Evolutionary conservation across 1,140 invertebrate genomes (phyloP), one percentile per base, ranked within the genome.

Genomic region (Zaprionus davidi): DNA sequence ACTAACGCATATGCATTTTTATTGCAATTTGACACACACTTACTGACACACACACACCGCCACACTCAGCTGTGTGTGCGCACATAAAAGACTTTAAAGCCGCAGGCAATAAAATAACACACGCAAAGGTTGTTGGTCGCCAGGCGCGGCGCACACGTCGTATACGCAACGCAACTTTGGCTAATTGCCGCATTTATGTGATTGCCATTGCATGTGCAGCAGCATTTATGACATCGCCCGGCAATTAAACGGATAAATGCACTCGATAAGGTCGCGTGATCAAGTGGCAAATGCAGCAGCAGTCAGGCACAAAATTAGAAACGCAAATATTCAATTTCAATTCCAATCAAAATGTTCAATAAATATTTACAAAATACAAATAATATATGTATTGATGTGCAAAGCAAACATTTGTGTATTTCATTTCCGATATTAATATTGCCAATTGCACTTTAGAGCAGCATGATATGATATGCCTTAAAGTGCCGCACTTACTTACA

Each of bases 111-210:
- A 55, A 71, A 65, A 71, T 53, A 56, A 46, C 49, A 38, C 74
- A 57, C 62, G 56, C 56, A 60, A 73, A 36, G 38, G 49, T 60
- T 41, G 28, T 46, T 56, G 34, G 69, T 56, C 51, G 41, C 20
- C 34, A 55, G 46, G 69, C 17, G 63, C 26, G 36, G 24, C 46
- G 67, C 24, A 65, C 76, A 66, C n/a, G 56, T 62, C 82, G 82
- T 81, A 85, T 85, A 72, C 82, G 71, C 69, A 85, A 81, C 82
- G 75, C 69, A 85, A 81, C 62, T 55, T 77, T 46, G 44, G 51
- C 77, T 78, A 84, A 84, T 84, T 80, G 68, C 77, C 17, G 28
- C 51, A 59, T 70, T 73, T 73, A 72, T 57, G 58, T 53, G 66
- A 68, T 78, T 62, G n/a, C 67, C 46, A 22, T 69, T 79, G 76